These are phyloP conservation scores for Lasioglossum morio DNA, from an alignment of 2,888 invertebrate species.

Conservation along the genomic window DNA sequence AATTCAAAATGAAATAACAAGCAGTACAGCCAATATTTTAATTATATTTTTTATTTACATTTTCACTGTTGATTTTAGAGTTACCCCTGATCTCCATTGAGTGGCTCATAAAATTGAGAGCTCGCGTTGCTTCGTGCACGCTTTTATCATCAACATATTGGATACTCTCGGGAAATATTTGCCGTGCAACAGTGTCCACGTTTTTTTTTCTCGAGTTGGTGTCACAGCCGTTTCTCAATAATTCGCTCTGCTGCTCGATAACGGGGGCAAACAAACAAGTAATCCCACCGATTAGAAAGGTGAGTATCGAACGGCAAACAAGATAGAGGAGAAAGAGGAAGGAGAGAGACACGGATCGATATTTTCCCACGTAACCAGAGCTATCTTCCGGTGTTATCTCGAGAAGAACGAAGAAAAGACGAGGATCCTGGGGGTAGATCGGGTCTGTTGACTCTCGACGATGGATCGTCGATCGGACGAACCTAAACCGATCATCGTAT, in stretches of 20 bases:
- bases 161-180: not conserved
- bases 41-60: not conserved
- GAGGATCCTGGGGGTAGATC: not conserved
- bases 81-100: not conserved
- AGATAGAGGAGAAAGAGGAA: constrained; percentile 26
- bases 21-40: no score
- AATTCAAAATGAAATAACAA: not conserved
- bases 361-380: constrained; percentile 23
- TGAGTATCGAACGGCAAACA: constrained; percentile 40
- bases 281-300: constrained; percentile 1
- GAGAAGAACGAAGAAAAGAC: not conserved
- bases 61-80: not conserved
- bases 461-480: not conserved
- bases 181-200: not conserved
- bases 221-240: not conserved
- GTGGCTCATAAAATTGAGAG: not conserved
- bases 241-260: constrained; percentile 3
- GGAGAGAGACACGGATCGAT: not conserved
- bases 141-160: not conserved
- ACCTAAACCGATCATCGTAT: not conserved
- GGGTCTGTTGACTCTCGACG: constrained; percentile 10
- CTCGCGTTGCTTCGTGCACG: not conserved
- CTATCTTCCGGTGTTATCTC: constrained; percentile 10
- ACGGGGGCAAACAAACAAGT: not conserved
- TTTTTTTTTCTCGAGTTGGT: not conserved